These are phyloP conservation scores for Lysandra coridon DNA, from an alignment of 2,888 invertebrate genomes.

Conservation along the genomic window DNA sequence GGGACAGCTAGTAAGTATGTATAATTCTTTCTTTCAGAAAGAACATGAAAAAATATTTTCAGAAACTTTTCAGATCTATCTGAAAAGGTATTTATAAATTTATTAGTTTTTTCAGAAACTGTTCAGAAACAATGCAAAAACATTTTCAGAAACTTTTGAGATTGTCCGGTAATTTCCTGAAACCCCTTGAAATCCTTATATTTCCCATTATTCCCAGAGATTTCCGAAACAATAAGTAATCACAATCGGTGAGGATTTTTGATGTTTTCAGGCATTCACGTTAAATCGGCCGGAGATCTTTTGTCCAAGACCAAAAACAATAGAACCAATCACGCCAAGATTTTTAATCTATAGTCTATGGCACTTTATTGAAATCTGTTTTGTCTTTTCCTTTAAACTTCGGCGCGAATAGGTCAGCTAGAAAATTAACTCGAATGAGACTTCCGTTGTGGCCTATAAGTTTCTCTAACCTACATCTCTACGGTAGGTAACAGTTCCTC, in stretches of 20 bases:
- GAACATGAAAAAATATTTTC: too few relatives aligned
- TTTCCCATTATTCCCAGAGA: conserved; percentile 52
- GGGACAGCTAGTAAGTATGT: too few relatives aligned
- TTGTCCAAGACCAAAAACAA: conserved; percentile 64
- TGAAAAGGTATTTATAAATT: too few relatives aligned
- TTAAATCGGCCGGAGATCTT: conserved; percentile 75
- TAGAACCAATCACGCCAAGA: conserved; percentile 61
- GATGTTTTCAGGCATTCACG: conserved; percentile 68
- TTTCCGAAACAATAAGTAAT: conserved; percentile 41
- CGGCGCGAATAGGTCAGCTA: neutral
- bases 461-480: neutral
- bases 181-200: conserved; percentile 42
- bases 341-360: conserved; percentile 36
- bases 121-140: neutral
- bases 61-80: neutral
- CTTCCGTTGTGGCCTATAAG: neutral
- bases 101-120: too few relatives aligned
- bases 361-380: conserved; percentile 16
- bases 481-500: neutral
- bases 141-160: neutral
- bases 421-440: neutral
- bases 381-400: conserved; percentile 16
- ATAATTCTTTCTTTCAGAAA: too few relatives aligned
- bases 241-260: conserved; percentile 63
- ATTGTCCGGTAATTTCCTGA: neutral